Conservation (phyloP, 30 jellyfish, hydroid and myxozoan genomes). For the Turritopsis rubra region DNA sequence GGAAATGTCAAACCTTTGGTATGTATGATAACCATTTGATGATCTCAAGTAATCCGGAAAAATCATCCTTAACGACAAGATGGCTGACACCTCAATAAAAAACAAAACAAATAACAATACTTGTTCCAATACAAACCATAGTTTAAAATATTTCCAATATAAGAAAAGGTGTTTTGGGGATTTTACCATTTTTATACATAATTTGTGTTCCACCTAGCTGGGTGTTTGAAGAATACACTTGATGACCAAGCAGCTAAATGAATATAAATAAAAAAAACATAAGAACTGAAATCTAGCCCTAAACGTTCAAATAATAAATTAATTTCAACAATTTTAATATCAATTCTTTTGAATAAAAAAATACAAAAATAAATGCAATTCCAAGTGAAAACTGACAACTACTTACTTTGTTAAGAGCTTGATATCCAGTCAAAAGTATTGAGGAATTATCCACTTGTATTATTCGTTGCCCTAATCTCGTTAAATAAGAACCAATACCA, state of each 20-base stretch:
- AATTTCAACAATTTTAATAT: no score
- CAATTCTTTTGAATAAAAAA: not conserved
- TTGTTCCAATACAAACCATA: not conserved
- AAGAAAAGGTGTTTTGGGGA: not conserved
- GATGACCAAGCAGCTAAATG: slow-evolving; percentile 76
- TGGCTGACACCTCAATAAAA: slow-evolving; percentile 74
- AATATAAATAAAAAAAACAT: not conserved
- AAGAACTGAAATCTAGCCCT: not conserved
- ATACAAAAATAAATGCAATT: not conserved
- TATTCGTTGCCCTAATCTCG: slow-evolving; percentile 80
- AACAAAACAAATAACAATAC: not conserved
- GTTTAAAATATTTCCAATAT: not conserved
- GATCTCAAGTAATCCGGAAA: slow-evolving; percentile 55
- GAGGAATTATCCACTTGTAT: slow-evolving; percentile 83
- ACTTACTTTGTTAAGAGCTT: slow-evolving; percentile 70
- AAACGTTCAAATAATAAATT: no score
- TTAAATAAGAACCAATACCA: slow-evolving; percentile 89
- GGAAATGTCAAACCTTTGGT: slow-evolving; percentile 60
- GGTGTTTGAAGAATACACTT: slow-evolving; percentile 71
- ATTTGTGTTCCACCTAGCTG: slow-evolving; percentile 95
- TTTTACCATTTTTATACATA: slow-evolving; percentile 82
- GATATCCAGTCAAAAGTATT: slow-evolving; percentile 78
- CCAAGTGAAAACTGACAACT: not conserved
- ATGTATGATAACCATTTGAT: slow-evolving; percentile 72
- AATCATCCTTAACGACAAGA: slow-evolving; percentile 58